phyloP scores from a whole-genome alignment of 2,797 vertebrate genomes.

The Enteromius trimaculatus region DNA sequence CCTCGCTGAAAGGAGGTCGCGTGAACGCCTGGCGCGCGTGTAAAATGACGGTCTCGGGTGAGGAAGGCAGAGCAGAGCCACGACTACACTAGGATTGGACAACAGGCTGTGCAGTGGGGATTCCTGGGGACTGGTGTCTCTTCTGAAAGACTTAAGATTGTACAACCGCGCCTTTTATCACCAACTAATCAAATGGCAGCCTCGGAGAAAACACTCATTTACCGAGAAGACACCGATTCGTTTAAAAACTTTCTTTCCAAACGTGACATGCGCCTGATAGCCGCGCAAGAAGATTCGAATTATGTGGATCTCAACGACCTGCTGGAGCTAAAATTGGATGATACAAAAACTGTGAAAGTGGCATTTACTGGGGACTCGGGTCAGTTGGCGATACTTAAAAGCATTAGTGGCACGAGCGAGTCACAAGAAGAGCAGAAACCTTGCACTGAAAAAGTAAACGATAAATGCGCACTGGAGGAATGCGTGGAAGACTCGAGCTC shows the following conservation, averaged over 20 bases:
- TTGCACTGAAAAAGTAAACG: background rate
- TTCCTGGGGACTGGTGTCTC: conserved; percentile 62
- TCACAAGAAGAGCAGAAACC: conserved; percentile 35
- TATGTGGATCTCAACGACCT: conserved; percentile 73
- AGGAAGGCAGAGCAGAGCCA: conserved; percentile 57
- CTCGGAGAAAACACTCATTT: conserved; percentile 55
- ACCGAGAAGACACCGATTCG: conserved; percentile 45
- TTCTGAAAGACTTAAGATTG: conserved; percentile 43
- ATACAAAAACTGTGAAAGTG: conserved; percentile 48
- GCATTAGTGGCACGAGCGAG: conserved; percentile 37
- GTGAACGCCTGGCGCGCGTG: conserved; percentile 68
- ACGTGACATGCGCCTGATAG: conserved; percentile 46
- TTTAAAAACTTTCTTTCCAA: conserved; percentile 44
- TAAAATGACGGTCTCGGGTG: conserved; percentile 63
- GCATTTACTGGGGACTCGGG: conserved; percentile 55
- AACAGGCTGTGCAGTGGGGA: conserved; percentile 51
- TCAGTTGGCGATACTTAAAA: conserved; percentile 54
- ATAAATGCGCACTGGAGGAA: conserved; percentile 31
- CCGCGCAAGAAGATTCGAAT: conserved; percentile 61
- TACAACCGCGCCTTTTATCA: conserved; percentile 30
- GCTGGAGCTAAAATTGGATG: conserved; percentile 49
- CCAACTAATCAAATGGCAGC: conserved; percentile 62
- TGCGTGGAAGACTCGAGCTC: background rate
- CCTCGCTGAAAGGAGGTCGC: conserved; percentile 58
- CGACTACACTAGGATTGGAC: conserved; percentile 59